Base-by-base conservation (phyloP, 2,888 invertebrate genomes). In the Ichneumoninae sp. region DNA sequence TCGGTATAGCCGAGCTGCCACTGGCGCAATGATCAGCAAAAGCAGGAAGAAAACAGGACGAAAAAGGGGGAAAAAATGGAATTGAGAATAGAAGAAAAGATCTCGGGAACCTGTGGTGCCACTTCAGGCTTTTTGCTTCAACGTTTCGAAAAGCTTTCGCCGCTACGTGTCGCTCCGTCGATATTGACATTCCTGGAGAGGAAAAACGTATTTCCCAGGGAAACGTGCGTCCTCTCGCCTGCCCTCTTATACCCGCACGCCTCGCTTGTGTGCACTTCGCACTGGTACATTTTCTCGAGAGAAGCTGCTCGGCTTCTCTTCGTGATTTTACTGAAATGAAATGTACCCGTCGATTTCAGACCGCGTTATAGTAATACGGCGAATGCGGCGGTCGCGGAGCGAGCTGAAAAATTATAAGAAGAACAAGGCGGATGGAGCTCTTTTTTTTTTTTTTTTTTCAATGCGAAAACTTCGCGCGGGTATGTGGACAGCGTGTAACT, bases 141-240 rank as follows among this genome's bases (percentile, higher is more conserved):
- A 22, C 19, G 57, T 83, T 72, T 36, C 26, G 5, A 54, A 62
- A 84, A 72, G 22, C 54, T 72, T 52, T 60, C 26, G 22, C 44
- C 60, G 10, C 52, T 80, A 72, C 72, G 80, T 75, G 60, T 40
- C 47, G 69, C 65, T 54, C 16, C 72, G 33, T 30, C 62, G 84
- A 75, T 84, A 84, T 84, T 81, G 84, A 84, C 84, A 84, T 84
- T 81, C 81, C 77, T 60, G 2, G 72, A 30, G 26, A 74, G 62
- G 74, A 70, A 74, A 77, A 84, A 84, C 76, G 84, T 74, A 47
- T 81, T 77, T 74, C 54, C 57, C 62, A 54, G 26, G n/a, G 52
- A 72, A 75, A 77, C 72, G 78, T 69, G 40, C 69, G 66, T 10
- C 30, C 19, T 52, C 30, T 52, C n/a, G 36, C 13, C 8, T 13